phyloP scores from a whole-genome alignment of 2,888 invertebrate genomes.

The Hydrotaea cyrtoneurina region DNA sequence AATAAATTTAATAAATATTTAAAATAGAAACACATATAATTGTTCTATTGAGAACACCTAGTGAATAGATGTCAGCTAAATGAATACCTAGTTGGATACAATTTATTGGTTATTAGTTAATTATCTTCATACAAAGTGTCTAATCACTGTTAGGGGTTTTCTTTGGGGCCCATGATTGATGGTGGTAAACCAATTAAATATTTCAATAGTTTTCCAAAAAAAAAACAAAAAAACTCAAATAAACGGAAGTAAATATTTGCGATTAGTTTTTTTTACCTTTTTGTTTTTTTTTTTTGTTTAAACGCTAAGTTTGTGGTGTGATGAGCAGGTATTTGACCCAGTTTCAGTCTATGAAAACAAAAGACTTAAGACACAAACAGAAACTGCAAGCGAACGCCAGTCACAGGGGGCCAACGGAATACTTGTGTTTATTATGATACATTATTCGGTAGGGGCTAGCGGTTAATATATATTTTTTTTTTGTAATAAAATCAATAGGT shows the following conservation, averaged over 20 bases:
- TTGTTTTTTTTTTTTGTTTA: background rate
- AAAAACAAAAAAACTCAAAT: background rate
- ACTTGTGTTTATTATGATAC: background rate
- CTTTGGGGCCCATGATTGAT: slow-evolving; percentile 2
- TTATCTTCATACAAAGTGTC: too few relatives aligned
- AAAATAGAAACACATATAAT: background rate
- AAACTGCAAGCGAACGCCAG: background rate
- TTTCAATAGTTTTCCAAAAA: background rate
- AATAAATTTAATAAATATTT: background rate
- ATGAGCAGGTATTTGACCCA: slow-evolving; percentile 9
- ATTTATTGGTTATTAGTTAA: too few relatives aligned
- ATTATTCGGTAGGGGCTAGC: background rate
- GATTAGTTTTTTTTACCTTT: background rate
- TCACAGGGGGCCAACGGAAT: background rate
- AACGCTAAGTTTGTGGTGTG: slow-evolving; percentile 30
- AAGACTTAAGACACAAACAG: slow-evolving; percentile 73
- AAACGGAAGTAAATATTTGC: slow-evolving; percentile 54
- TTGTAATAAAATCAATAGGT: slow-evolving; percentile 2
- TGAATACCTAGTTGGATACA: background rate
- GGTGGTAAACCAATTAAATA: background rate
- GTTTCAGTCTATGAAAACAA: slow-evolving; percentile 35
- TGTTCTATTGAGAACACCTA: slow-evolving; percentile 10
- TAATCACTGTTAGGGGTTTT: too few relatives aligned
- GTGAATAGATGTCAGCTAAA: too few relatives aligned
- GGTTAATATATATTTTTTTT: background rate